Base-by-base conservation (phyloP, 2,113 vertebrate genomes). In the Datnioides undecimradiatus region DNA sequence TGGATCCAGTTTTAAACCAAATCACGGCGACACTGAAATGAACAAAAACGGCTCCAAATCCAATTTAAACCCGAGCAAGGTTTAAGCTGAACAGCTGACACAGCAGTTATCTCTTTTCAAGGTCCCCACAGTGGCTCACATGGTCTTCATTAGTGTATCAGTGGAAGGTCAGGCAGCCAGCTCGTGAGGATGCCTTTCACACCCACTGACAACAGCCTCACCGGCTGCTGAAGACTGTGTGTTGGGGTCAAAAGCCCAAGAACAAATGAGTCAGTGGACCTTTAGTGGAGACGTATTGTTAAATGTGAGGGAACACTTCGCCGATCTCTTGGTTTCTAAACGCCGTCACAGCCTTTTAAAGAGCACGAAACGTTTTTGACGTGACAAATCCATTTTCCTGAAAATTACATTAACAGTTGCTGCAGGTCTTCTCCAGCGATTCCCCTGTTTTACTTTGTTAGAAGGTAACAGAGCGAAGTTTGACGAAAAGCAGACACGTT, bases 391-490 rank as follows among this genome's bases (percentile, higher is more conserved):
- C 10, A 5, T 62, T 23, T 6, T 3, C 0, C 0, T n/a, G 7
- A 41, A 17, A 25, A 52, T 54, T 33, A 41, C 33, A 49, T 76
- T 0, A 46, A 67, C 82, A 41, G 67, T 80, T 84, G 81, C 58
- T 60, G n/a, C 25, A 27, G 68, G 55, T 23, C 51, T 40, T 12
- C 11, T 21, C 33, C 27, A 54, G 10, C 10, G n/a, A 17, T 40
- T 23, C 19, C 13, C 31, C 33, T 13, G 21, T 31, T 8, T 2
- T 33, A 21, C 17, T 36, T 38, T 2, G 17, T 66, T 31, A 9
- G 17, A 2, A 33, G 34, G 25, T 21, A 27, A n/a, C 12, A 17
- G 21, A 65, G 13, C 6, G 7, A n/a, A 52, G 16, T 36, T n/a
- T 45, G 40, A 31, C 23, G 13, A 64, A 55, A 31, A 46, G 34